These are phyloP conservation scores for Propsilocerus akamusi DNA, from an alignment of 1,140 invertebrate genomes.

Conservation along the genomic window DNA sequence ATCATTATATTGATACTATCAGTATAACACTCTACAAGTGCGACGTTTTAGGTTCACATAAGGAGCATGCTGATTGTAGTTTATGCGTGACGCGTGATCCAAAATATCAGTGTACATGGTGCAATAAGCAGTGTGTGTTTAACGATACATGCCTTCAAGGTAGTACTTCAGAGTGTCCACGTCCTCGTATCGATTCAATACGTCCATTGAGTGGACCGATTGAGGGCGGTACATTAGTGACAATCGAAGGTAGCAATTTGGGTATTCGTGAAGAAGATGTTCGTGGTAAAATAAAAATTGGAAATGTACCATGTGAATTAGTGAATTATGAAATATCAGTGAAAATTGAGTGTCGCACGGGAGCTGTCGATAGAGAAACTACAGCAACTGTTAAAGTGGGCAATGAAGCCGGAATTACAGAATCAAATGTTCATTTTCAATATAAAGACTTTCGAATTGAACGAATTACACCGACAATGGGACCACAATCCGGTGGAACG, in stretches of 20 bases:
- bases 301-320: constrained; percentile 70
- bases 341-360: constrained; percentile 72
- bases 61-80: constrained; percentile 84
- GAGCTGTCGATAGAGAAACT: constrained; percentile 50
- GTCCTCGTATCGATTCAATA: constrained; percentile 87
- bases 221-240: constrained; percentile 88
- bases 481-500: constrained; percentile 88
- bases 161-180: constrained; percentile 59
- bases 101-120: constrained; percentile 86
- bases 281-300: constrained; percentile 76
- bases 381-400: constrained; percentile 70
- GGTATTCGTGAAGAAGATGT: constrained; percentile 83
- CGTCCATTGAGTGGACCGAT: constrained; percentile 85
- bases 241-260: constrained; percentile 90
- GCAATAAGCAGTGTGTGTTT: constrained; percentile 69
- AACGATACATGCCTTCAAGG: constrained; percentile 49
- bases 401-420: constrained; percentile 73
- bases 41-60: constrained; percentile 76
- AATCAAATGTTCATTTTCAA: constrained; percentile 74
- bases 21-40: constrained; percentile 87
- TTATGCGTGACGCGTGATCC: constrained; percentile 75
- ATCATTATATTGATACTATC: constrained; percentile 79
- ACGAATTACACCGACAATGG: constrained; percentile 64
- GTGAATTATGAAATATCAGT: constrained; percentile 84
- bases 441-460: constrained; percentile 72